Evolutionary conservation across 2,113 vertebrate species (phyloP).

Genomic region (Ovis canadensis): DNA sequence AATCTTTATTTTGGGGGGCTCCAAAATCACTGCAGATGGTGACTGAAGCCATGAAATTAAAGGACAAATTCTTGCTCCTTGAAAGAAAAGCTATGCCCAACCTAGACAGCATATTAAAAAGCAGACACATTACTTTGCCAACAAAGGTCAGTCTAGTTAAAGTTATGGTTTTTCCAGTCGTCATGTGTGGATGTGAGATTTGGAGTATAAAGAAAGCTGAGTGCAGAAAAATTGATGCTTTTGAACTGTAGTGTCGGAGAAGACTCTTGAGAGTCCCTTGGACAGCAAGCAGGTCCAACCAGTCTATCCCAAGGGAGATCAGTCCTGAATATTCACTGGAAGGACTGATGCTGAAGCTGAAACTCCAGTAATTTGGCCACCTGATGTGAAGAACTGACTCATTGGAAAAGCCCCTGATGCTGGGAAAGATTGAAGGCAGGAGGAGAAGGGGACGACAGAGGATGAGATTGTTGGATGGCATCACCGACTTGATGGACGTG

Average conservation of each 20-base stretch:
- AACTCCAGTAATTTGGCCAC: background rate
- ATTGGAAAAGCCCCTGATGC: background rate
- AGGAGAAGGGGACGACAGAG: background rate
- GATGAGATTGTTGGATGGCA: background rate
- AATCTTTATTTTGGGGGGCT: background rate
- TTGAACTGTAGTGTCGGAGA: background rate
- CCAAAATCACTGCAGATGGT: background rate
- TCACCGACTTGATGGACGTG: background rate
- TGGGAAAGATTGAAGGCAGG: background rate
- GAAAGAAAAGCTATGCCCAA: background rate
- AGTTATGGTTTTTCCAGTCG: background rate
- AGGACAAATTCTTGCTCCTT: background rate
- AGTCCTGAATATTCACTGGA: background rate
- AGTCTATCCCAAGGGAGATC: background rate
- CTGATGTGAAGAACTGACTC: background rate
- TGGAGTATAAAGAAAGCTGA: background rate
- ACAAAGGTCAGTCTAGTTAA: background rate
- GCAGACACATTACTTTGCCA: background rate
- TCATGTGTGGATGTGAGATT: background rate
- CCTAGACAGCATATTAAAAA: background rate
- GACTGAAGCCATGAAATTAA: background rate
- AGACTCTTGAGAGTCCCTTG: background rate
- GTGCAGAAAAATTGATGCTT: background rate
- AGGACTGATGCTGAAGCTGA: background rate
- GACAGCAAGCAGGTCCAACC: background rate